Conservation (phyloP, 30 jellyfish, hydroid and myxozoan species). For the Sanderia malayensis region DNA sequence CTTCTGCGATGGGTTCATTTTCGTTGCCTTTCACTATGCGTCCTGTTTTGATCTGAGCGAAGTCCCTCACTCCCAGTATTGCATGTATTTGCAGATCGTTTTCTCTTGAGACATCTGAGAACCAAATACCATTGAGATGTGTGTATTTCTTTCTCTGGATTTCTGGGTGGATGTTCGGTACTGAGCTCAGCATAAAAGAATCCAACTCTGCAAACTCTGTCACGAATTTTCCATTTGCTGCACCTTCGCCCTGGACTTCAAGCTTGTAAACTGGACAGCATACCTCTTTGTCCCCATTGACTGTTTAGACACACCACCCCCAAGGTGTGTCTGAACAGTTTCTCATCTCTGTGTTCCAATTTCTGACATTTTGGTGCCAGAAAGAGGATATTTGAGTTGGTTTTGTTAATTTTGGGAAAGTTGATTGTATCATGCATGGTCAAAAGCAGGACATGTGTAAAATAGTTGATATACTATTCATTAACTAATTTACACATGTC, state of each 20-base stretch:
- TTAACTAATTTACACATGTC: too few species aligned
- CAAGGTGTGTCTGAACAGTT: too few species aligned
- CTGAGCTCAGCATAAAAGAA: slow-evolving; percentile 17
- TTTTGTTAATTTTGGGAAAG: too few species aligned
- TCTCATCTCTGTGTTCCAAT: too few species aligned
- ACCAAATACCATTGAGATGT: slow-evolving; percentile 43
- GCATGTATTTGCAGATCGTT: slow-evolving; percentile 41
- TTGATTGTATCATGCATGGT: too few species aligned
- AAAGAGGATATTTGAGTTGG: too few species aligned
- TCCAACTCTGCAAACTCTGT: slow-evolving; percentile 31
- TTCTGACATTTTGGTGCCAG: too few species aligned
- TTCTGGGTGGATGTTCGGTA: slow-evolving; percentile 38
- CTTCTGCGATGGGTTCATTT: slow-evolving; percentile 25
- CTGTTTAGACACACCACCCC: too few species aligned
- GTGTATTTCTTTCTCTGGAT: slow-evolving; percentile 11
- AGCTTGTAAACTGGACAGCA: slow-evolving; percentile 34
- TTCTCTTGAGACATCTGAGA: slow-evolving; percentile 46
- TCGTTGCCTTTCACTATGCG: slow-evolving; percentile 9
- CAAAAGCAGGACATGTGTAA: too few species aligned
- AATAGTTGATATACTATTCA: too few species aligned
- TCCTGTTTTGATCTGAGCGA: slow-evolving; percentile 14
- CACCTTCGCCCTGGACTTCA: slow-evolving; percentile 32
- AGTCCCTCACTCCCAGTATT: slow-evolving; percentile 42
- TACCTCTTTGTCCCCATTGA: slow-evolving; percentile 31
- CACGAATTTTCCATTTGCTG: slow-evolving; percentile 4